Percentiles rank a stretch among this genome's conserved stretches.
Conservation (phyloP, 2,888 invertebrate genomes). For the Dione vanillae region DNA sequence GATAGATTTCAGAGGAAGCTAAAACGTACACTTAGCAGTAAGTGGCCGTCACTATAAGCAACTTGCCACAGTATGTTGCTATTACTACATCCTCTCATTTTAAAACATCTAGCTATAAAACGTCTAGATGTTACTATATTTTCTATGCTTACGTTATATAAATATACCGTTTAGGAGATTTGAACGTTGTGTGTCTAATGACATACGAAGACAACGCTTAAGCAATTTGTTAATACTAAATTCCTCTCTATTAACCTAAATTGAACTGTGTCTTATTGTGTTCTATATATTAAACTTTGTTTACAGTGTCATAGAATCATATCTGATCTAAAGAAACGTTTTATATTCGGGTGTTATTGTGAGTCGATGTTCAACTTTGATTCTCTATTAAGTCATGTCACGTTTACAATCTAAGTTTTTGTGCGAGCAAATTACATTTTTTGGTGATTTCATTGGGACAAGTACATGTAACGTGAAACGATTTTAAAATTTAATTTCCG, state of each 20-base stretch:
- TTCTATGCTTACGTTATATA: background rate
- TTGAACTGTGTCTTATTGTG: slow-evolving; percentile 63
- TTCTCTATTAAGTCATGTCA: slow-evolving; percentile 27
- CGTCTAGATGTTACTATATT: slow-evolving; percentile 30
- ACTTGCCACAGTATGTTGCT: slow-evolving; percentile 44
- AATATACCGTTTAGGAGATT: background rate
- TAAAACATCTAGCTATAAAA: slow-evolving; percentile 56
- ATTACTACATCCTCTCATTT: slow-evolving; percentile 55
- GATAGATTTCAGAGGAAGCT: slow-evolving; percentile 43
- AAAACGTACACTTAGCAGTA: slow-evolving; percentile 43
- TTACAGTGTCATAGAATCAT: slow-evolving; percentile 55
- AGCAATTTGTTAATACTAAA: slow-evolving; percentile 44
- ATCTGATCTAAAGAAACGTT: slow-evolving; percentile 56
- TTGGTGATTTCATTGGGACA: slow-evolving; percentile 56
- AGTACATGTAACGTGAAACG: slow-evolving; percentile 17
- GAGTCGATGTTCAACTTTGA: slow-evolving; percentile 52
- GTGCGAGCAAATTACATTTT: slow-evolving; percentile 56
- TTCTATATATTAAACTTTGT: slow-evolving; percentile 63
- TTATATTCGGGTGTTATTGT: slow-evolving; percentile 53
- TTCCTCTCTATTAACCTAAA: slow-evolving; percentile 70
- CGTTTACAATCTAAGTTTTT: slow-evolving; percentile 25
- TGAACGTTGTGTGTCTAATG: background rate
- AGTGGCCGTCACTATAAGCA: slow-evolving; percentile 40
- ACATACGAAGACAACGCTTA: background rate
- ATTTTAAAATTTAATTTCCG: slow-evolving; percentile 41